A percentile compares a stretch with the other conserved stretches of the same genome.
phyloP scores from a whole-genome alignment of 2,113 vertebrate species.

The Xiphophorus maculatus region DNA sequence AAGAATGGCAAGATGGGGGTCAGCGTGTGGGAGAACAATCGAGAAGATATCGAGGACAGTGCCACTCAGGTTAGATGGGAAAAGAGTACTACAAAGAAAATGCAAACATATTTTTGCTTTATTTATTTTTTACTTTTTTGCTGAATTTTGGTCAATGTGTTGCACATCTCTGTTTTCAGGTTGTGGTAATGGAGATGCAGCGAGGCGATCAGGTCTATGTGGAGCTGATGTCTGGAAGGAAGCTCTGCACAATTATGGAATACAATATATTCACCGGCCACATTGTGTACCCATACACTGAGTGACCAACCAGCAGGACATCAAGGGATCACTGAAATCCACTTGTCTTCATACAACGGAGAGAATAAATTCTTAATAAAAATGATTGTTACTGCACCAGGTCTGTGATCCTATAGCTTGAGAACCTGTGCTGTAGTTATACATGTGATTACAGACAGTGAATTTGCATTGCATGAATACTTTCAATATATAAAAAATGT shows the following conservation, averaged over 20 bases:
- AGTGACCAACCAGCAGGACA: conserved; percentile 4
- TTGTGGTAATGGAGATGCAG: conserved; percentile 57
- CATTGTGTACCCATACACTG: conserved; percentile 68
- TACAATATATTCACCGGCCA: conserved; percentile 75
- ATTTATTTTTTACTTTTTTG: not conserved
- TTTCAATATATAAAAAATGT: not conserved
- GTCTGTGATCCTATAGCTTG: conserved; percentile 8
- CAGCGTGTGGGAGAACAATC: conserved; percentile 75
- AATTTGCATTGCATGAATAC: not conserved
- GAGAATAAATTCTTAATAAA: not conserved
- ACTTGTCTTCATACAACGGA: not conserved
- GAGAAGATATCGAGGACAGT: conserved; percentile 75
- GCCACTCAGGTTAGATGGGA: conserved; percentile 55
- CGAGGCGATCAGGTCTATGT: conserved; percentile 74
- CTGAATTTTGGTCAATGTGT: not conserved
- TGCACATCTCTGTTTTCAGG: conserved; percentile 33
- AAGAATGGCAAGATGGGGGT: conserved; percentile 36
- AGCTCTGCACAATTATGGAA: conserved; percentile 56
- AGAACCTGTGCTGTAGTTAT: conserved; percentile 2
- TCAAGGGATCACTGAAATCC: not conserved
- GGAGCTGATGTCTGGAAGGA: conserved; percentile 65
- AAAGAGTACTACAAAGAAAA: not conserved
- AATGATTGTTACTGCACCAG: not conserved
- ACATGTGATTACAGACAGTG: not conserved
- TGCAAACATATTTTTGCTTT: not conserved